Base-by-base conservation (phyloP, 2,113 vertebrate genomes). In the Gyps fulvus region DNA sequence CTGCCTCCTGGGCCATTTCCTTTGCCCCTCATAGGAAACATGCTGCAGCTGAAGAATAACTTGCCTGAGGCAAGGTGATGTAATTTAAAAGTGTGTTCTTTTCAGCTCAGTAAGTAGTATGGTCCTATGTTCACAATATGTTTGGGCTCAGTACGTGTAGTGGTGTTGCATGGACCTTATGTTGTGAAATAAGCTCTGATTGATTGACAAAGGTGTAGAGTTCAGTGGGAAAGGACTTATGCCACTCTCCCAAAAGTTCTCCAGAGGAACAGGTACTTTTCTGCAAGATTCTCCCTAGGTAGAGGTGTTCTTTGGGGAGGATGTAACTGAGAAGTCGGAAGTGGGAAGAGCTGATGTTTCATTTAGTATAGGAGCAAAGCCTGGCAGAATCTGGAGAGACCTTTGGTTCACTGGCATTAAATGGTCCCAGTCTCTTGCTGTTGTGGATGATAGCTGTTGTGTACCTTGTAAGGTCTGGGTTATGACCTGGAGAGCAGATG, bases 141-240 rank as follows among this genome's bases (percentile, higher is more conserved):
- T 54, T 78, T 96, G 16, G 95, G 92, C 71, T 58, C 15, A 54
- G 36, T 42, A 71, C 50, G 18, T 32, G 12, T 67, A 31, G 89
- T 97, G 55, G 80, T 97, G 8, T n/a, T 97, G 13, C 74, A 83
- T 79, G 97, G 97, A 13, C 92, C 90, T n/a, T 79, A 94, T 54
- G 91, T 76, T 16, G 83, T 98, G 43, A 98, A 96, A 71, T 93
- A 97, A 81, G 94, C 84, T 36, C 72, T 98, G 42, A 59, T 87
- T 61, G 96, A 97, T 89, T 63, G 95, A 96, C 31, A 43, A 38
- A 31, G 90, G 72, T 25, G 80, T 97, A 38, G 87, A 92, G 19
- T 98, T 98, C 91, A 61, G 97, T 85, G 96, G 93, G 78, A 97
- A 97, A 91, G 90, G 86, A 34, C 25, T 62, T 47, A 90, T 73